A percentile compares a stretch with the other conserved stretches of the same genome.
Conservation (phyloP, 2,113 vertebrate genomes). For the Tachysurus vachellii region DNA sequence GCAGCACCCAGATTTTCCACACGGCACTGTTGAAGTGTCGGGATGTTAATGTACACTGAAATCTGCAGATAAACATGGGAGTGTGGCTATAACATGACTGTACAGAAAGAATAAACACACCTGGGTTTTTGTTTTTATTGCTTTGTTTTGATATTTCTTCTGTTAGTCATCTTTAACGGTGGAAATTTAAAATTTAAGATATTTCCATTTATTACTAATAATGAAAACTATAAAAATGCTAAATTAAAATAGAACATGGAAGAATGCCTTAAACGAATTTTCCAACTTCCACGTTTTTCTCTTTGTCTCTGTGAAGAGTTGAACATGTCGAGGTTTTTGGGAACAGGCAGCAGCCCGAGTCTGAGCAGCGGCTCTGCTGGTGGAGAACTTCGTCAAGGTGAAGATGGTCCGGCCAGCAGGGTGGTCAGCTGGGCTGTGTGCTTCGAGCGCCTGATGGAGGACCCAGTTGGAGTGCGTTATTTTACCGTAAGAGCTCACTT, state of each 20-base stretch:
- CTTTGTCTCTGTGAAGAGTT: slow-evolving; percentile 66
- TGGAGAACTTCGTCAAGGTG: slow-evolving; percentile 70
- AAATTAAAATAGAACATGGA: too few species aligned
- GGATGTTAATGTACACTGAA: neutral
- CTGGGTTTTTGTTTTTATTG: too few species aligned
- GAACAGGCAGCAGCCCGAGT: slow-evolving; percentile 77
- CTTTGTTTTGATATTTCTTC: too few species aligned
- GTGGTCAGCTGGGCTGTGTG: slow-evolving; percentile 92
- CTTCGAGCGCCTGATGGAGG: slow-evolving; percentile 91
- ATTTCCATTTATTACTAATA: neutral
- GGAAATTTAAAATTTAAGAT: neutral
- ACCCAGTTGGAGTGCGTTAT: slow-evolving; percentile 81
- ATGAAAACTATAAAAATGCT: neutral
- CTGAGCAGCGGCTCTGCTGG: slow-evolving; percentile 57
- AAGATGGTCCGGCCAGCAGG: slow-evolving; percentile 65
- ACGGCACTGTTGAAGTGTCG: neutral
- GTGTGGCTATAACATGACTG: neutral
- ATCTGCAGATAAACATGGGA: neutral
- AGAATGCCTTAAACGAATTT: too few species aligned
- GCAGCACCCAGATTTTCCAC: neutral
- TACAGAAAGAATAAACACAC: too few species aligned
- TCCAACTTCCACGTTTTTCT: neutral
- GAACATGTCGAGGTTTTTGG: slow-evolving; percentile 66
- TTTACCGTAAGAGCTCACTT: slow-evolving; percentile 83
- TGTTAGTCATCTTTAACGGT: too few species aligned